Evolutionary conservation across 2,113 vertebrate genomes (phyloP), one percentile per base, ranked within the genome.

Genomic region (Solea senegalensis): DNA sequence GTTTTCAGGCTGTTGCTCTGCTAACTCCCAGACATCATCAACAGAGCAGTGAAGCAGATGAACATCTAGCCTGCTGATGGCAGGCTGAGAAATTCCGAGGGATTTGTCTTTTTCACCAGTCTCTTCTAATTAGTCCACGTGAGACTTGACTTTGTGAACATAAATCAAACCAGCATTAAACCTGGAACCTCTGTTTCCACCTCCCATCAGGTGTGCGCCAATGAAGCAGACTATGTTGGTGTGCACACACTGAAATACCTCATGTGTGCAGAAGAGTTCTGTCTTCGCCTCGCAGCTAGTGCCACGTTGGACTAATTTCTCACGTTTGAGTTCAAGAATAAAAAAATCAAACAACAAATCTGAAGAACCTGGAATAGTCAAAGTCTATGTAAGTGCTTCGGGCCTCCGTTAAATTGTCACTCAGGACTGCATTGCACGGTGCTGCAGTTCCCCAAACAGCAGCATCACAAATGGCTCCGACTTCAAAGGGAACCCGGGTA

Each of bases 401-500:
- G 65, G 69, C 60, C 57, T 28, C 13, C 41, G 44, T 65, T 82
- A 82, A 84, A 79, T 34, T 53, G 65, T 75, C 79, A 74, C 79
- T 81, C 83, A 84, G 78, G 76, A 82, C 69, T 21, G 65, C 45
- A 2, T 48, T 10, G 4, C 14, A 48, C 9, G 3, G 44, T 45
- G 8, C 2, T 45, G 8, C 54, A 26, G 69, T 65, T 78, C 57
- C 68, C 43, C 75, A 9, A 44, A 34, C 44, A 15, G 4, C 74
- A 48, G 55, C 69, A 58, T 71, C 67, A 13, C 43, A 73, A 80
- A 82, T 44, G 55, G 26, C 50, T 78, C 65, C 13, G 45, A 40
- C 84, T 67, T 82, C 84, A 85, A 78, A 86, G 64, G 61, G 64
- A 77, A 80, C 61, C 1, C 59, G 55, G 16, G 16, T 28, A 46